These are phyloP conservation scores for Conchocele bisecta DNA, from an alignment of 2,888 invertebrate genomes.

Conservation along the genomic window DNA sequence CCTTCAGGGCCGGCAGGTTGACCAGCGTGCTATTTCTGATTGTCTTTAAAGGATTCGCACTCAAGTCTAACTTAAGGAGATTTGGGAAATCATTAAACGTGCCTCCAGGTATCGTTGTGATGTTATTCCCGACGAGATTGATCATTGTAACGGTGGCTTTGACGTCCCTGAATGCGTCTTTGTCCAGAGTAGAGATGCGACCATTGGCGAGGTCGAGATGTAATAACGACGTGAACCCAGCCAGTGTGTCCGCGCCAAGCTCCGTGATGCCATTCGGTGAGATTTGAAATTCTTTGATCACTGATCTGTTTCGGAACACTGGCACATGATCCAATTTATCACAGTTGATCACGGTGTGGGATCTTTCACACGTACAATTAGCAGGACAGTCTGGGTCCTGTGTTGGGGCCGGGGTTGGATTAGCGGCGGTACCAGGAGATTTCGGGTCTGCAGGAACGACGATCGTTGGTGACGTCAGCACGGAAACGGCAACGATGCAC, in stretches of 20 bases:
- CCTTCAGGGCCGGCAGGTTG: slow-evolving; percentile 24
- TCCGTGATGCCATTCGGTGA: neutral
- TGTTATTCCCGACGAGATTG: slow-evolving; percentile 3
- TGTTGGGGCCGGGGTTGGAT: no score
- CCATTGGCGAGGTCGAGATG: slow-evolving; percentile 22
- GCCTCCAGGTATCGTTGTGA: slow-evolving; percentile 9
- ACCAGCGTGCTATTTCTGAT: slow-evolving; percentile 19
- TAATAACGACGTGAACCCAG: slow-evolving; percentile 1
- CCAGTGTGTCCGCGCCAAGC: slow-evolving; percentile 8
- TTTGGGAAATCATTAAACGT: slow-evolving; percentile 28
- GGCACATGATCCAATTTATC: no score
- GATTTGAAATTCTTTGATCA: neutral
- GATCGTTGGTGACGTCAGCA: no score
- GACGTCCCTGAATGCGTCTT: slow-evolving; percentile 32
- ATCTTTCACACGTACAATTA: no score
- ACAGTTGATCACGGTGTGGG: no score
- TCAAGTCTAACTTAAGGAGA: slow-evolving; percentile 16
- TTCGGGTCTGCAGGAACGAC: no score
- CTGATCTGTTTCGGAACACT: slow-evolving; percentile 1
- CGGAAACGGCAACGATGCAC: no score
- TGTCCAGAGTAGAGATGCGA: slow-evolving; percentile 6
- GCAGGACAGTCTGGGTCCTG: no score
- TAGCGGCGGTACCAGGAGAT: no score
- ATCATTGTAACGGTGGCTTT: slow-evolving; percentile 26
- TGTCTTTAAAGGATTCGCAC: slow-evolving; percentile 11